Base-by-base conservation (phyloP, 1,140 invertebrate genomes). In the Calycopis cecrops region DNA sequence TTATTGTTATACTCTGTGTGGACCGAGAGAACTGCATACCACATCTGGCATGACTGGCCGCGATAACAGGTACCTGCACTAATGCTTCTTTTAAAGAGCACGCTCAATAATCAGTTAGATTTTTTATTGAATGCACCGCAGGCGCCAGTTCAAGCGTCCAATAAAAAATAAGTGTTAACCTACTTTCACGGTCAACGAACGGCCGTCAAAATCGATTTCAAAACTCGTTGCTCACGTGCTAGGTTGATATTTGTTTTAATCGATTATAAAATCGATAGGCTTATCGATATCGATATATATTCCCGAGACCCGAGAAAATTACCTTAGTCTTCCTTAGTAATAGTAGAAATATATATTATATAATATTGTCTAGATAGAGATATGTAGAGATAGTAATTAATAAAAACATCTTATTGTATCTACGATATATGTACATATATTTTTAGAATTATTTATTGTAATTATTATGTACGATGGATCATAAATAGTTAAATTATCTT, bases 101-200 rank as follows among this genome's bases (percentile, higher is more conserved):
- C 11, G 35, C 9, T 37, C 11, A 37, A 9, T 37, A 37, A 9
- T 10, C 11, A 9, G 35, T 10, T 4, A 37, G 9, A 37, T 37
- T 37, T 10, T 37, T 44, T 9, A 44, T 14, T 4, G 16, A 44
- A 44, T 44, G 40, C 14, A 44, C 40, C 40, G 14, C 40, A 44
- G 40, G 16, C 6, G 21, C 21, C 40, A 44, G 40, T 18, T 44
- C 40, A 28, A 28, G 21, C 21, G 21, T 28, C 6, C 21, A 44
- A 44, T 9, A 16, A 44, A 44, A 44, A 44, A 28, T 3, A 28
- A 28, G 21, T 28, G 14, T 4, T 44, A 14, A 44, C 40, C 40
- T 12, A 44, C 40, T 44, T 44, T 44, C 40, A 44, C 40, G 40
- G 40, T 44, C 40, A 44, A 16, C 40, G 21, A 28, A 28, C 21